A percentile compares a stretch with the other conserved stretches of the same genome.
Evolutionary conservation across 2,797 vertebrate species (phyloP).

Genomic region (Cichlasoma orientale): DNA sequence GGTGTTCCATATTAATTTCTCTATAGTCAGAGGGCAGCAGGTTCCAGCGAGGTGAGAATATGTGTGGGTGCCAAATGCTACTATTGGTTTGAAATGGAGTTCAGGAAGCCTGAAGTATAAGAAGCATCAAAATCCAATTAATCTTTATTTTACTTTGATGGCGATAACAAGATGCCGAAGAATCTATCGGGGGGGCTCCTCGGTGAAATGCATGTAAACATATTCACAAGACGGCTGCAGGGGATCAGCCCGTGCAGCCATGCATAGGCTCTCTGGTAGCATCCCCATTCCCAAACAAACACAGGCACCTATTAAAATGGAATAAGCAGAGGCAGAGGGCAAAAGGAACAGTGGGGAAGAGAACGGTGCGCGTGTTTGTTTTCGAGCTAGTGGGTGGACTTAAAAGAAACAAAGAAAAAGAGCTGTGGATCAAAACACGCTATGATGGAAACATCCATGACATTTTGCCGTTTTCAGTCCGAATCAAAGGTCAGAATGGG

Average conservation of each 20-base stretch:
- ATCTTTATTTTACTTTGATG: constrained; percentile 23
- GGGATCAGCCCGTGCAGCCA: constrained; percentile 66
- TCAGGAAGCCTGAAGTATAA: neutral
- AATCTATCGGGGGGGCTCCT: constrained; percentile 43
- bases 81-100: constrained; percentile 13
- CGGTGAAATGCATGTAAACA: constrained; percentile 72
- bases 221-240: constrained; percentile 66
- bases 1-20: constrained; percentile 68
- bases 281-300: constrained; percentile 66
- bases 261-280: constrained; percentile 65
- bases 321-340: constrained; percentile 52
- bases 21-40: constrained; percentile 55
- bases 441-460: constrained; percentile 51
- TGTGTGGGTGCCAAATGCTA: constrained; percentile 39
- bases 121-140: constrained; percentile 28
- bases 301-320: constrained; percentile 53
- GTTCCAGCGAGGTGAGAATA: constrained; percentile 53
- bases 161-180: constrained; percentile 59
- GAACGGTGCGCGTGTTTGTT: constrained; percentile 13
- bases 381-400: constrained; percentile 18
- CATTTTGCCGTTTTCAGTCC: constrained; percentile 50
- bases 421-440: constrained; percentile 27
- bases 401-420: constrained; percentile 14
- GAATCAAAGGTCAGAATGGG: constrained; percentile 66
- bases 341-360: constrained; percentile 5